Evolutionary conservation across 2,888 invertebrate species (phyloP).

Genomic region (Phyllotreta striolata): DNA sequence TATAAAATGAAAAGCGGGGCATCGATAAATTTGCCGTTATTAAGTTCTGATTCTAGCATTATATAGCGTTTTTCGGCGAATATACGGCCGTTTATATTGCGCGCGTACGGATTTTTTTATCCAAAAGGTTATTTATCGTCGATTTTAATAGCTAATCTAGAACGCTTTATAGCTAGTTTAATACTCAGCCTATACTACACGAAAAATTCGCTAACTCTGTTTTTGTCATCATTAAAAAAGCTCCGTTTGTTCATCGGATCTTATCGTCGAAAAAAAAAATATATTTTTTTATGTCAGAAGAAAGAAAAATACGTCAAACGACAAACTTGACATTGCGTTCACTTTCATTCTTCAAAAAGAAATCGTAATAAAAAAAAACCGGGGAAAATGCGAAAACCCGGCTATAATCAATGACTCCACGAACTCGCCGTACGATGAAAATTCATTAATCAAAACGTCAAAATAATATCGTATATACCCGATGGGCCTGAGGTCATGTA

Average conservation of each 20-base stretch:
- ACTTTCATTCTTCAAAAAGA: no score
- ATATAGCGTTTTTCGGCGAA: constrained; percentile 29
- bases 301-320: no score
- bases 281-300: no score
- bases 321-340: no score
- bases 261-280: no score
- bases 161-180: constrained; percentile 3
- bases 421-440: constrained; percentile 1
- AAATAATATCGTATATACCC: not conserved
- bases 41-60: constrained; percentile 28
- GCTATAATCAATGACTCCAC: not conserved
- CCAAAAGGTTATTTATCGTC: constrained; percentile 4
- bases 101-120: constrained; percentile 5
- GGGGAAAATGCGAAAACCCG: not conserved
- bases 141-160: constrained; percentile 15
- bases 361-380: not conserved
- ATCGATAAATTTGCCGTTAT: constrained; percentile 22
- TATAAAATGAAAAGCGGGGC: constrained; percentile 26
- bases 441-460: constrained; percentile 9
- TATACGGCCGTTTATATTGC: constrained; percentile 25
- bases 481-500: no score
- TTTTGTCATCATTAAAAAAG: no score
- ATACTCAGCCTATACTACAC: not conserved
- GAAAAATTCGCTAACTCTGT: no score
- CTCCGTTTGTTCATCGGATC: no score